A percentile compares a stretch with the other conserved stretches of the same genome.
These are phyloP conservation scores for Vidua chalybeata DNA, from an alignment of 2,113 vertebrate genomes.

Conservation along the genomic window DNA sequence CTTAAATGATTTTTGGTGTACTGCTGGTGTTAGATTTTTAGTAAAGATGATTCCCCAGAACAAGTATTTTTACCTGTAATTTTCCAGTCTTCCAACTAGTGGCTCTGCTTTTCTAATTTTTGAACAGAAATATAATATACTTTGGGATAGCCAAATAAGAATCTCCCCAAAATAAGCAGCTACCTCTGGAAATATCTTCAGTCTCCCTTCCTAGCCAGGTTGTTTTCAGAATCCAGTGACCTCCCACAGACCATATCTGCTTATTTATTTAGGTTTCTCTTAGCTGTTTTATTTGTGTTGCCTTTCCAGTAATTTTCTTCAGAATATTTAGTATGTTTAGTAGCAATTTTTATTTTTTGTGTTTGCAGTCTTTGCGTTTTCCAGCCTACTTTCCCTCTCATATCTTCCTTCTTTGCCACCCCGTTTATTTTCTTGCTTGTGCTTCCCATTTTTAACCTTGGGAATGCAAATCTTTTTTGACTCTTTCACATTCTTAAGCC, in stretches of 20 bases:
- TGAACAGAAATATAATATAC: neutral
- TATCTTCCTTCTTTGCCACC: neutral
- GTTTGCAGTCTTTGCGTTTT: neutral
- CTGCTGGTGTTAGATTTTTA: neutral
- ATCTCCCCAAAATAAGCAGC: neutral
- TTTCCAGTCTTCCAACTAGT: neutral
- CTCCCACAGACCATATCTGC: neutral
- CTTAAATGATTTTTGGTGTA: neutral
- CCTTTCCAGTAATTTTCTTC: neutral
- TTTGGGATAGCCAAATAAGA: neutral
- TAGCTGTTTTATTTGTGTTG: neutral
- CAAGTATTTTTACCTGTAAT: neutral
- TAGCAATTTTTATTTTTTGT: neutral
- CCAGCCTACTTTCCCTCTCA: neutral
- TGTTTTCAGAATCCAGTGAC: neutral
- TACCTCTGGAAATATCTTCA: neutral
- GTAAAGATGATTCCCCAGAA: neutral
- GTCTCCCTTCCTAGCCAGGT: neutral
- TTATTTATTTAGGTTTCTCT: neutral
- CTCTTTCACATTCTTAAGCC: constrained; percentile 39
- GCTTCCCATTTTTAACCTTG: neutral
- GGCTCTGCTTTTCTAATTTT: neutral
- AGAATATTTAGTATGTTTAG: neutral
- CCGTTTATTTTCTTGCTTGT: constrained; percentile 22
- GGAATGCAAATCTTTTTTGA: constrained; percentile 53